Conservation (phyloP, 2,888 invertebrate genomes). For the Schizotus pectinicornis region DNA sequence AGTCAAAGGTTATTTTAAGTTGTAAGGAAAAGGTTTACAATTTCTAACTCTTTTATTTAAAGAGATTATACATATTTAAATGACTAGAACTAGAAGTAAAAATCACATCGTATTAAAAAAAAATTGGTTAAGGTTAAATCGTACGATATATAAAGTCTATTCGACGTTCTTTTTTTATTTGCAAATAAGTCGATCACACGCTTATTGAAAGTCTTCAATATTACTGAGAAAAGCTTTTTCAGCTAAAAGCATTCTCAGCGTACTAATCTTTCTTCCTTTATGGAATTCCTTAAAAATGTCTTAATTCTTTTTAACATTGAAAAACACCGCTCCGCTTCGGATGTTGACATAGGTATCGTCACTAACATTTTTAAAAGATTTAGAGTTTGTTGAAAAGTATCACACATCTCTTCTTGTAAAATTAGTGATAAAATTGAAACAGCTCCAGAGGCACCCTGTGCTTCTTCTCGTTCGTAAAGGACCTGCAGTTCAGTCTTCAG, state of each 20-base stretch:
- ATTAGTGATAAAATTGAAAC: conserved; percentile 33
- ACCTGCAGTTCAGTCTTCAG: conserved; percentile 38
- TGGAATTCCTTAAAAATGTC: conserved; percentile 38
- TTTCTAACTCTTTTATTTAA: too few relatives aligned
- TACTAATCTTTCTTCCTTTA: conserved; percentile 38
- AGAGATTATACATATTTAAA: too few relatives aligned
- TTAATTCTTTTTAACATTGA: conserved; percentile 40
- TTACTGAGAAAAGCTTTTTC: too few relatives aligned
- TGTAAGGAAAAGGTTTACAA: too few relatives aligned
- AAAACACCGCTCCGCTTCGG: conserved; percentile 40
- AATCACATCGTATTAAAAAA: too few relatives aligned
- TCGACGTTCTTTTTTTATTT: too few relatives aligned
- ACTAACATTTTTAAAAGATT: conserved; percentile 40
- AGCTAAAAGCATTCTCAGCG: conserved; percentile 25
- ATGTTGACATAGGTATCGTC: conserved; percentile 42
- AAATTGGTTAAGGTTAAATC: too few relatives aligned
- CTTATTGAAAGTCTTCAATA: too few relatives aligned
- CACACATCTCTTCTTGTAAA: conserved; percentile 31
- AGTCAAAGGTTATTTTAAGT: too few relatives aligned
- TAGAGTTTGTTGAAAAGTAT: conserved; percentile 36
- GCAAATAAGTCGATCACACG: too few relatives aligned
- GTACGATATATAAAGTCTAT: too few relatives aligned
- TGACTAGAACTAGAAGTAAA: too few relatives aligned
- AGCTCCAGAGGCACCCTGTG: conserved; percentile 28
- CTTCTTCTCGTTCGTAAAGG: conserved; percentile 37